A percentile compares a stretch with the other conserved stretches of the same genome.
phyloP scores from a whole-genome alignment of 2,797 vertebrate genomes.

The Hippopotamyrus pictus region DNA sequence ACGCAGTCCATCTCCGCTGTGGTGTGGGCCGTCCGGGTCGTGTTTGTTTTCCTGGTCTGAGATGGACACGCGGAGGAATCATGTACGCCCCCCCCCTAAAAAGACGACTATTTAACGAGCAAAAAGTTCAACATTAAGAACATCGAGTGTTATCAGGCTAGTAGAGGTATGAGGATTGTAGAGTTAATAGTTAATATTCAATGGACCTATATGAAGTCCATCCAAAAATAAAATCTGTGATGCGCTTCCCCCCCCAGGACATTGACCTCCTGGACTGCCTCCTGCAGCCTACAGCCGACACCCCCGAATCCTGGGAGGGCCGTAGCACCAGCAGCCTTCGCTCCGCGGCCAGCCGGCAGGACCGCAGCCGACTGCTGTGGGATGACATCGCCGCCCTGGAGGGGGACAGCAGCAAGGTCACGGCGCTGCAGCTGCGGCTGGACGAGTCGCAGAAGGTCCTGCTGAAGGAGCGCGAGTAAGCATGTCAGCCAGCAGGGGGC shows the following conservation, averaged over 20 bases:
- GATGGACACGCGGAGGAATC: not conserved
- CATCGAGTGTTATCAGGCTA: not conserved
- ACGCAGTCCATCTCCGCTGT: not conserved
- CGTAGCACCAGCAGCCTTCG: conserved; percentile 55
- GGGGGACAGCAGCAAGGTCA: conserved; percentile 81
- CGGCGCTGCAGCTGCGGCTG: conserved; percentile 76
- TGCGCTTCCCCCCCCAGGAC: conserved; percentile 58
- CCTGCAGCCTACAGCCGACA: conserved; percentile 65
- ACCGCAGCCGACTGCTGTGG: conserved; percentile 82
- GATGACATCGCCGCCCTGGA: conserved; percentile 69
- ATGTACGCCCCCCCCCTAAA: not conserved
- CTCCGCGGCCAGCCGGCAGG: conserved; percentile 67
- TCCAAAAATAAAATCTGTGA: not conserved
- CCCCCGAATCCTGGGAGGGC: conserved; percentile 68
- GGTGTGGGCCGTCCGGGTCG: not conserved
- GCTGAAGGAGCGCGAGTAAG: conserved; percentile 79
- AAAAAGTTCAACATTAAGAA: not conserved
- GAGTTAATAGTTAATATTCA: not conserved
- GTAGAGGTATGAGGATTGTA: not conserved
- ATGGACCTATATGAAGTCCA: not conserved
- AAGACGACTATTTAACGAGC: not conserved
- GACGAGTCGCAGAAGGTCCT: conserved; percentile 90
- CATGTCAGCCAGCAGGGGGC: not conserved
- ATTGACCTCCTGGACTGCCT: conserved; percentile 74
- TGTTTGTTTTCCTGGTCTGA: not conserved